Evolutionary conservation across 2,113 vertebrate species (phyloP).

Genomic region (Synchiropus splendidus): DNA sequence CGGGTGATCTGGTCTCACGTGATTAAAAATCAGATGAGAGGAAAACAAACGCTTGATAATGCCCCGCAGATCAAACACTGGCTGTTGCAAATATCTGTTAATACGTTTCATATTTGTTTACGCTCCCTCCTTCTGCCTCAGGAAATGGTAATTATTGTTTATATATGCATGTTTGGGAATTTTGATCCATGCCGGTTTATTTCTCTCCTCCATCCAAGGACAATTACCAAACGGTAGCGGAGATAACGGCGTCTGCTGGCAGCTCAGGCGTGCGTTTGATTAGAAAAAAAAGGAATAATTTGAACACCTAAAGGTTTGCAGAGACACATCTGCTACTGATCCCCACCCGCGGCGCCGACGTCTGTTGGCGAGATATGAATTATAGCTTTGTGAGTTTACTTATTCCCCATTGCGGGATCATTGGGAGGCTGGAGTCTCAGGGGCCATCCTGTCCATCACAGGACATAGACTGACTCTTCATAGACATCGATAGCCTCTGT

Average conservation of each 20-base stretch:
- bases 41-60: conserved; percentile 43
- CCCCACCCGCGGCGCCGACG: conserved; percentile 24
- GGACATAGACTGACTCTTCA: too few species aligned
- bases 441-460: too few species aligned
- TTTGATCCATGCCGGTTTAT: conserved; percentile 45
- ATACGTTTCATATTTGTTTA: conserved; percentile 49
- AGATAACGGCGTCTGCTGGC: conserved; percentile 43
- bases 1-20: conserved; percentile 39
- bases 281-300: conserved; percentile 37
- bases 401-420: too few species aligned
- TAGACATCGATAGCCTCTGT: too few species aligned
- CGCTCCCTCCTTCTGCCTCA: conserved; percentile 30
- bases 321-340: conserved; percentile 38
- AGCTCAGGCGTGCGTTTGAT: conserved; percentile 48
- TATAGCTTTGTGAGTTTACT: too few species aligned
- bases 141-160: conserved; percentile 55
- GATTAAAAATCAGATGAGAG: conserved; percentile 44
- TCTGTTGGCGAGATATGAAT: conserved; percentile 19
- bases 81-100: conserved; percentile 15
- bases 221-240: conserved; percentile 37
- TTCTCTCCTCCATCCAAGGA: conserved; percentile 50
- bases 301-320: conserved; percentile 33
- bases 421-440: too few species aligned
- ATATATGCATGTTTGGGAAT: conserved; percentile 50
- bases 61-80: conserved; percentile 35